These are phyloP conservation scores for Trididemnum nubilum DNA, from an alignment of 23 tunicate genomes.

Conservation along the genomic window DNA sequence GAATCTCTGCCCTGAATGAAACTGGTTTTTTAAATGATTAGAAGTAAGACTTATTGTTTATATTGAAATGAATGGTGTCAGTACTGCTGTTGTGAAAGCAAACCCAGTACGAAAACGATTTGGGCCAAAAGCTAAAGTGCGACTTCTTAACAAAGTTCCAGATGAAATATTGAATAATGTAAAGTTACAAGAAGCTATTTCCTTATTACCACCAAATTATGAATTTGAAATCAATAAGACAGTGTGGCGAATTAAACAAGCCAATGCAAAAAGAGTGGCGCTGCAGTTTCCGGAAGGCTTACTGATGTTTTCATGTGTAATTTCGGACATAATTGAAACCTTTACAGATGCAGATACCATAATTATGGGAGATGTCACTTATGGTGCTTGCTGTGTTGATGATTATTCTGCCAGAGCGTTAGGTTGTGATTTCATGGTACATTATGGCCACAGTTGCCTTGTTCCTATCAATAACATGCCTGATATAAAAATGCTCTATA, in stretches of 20 bases:
- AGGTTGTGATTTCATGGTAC: conserved; percentile 95
- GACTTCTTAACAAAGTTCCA: conserved; percentile 67
- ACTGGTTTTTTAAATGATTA: too few species aligned
- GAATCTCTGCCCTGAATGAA: too few species aligned
- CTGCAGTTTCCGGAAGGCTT: conserved; percentile 98
- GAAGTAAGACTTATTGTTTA: too few species aligned
- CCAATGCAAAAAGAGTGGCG: conserved; percentile 83
- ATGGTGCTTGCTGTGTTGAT: conserved; percentile 99
- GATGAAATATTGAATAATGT: conserved; percentile 76
- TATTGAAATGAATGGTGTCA: conserved; percentile 20
- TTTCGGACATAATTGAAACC: conserved; percentile 89
- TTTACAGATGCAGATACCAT: conserved; percentile 91
- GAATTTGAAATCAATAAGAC: conserved; percentile 97
- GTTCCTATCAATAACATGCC: conserved; percentile 94
- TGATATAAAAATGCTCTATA: conserved; percentile 94
- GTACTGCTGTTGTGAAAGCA: conserved; percentile 80
- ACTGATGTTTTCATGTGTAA: conserved; percentile 83
- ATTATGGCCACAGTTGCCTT: conserved; percentile 95
- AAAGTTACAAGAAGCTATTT: conserved; percentile 66
- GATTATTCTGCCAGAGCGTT: conserved; percentile 81
- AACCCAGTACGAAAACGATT: conserved; percentile 76
- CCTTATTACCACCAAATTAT: conserved; percentile 78
- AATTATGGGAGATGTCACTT: conserved; percentile 97
- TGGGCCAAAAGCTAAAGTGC: conserved; percentile 56
- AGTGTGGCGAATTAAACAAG: conserved; percentile 69